Evolutionary conservation across 2,113 vertebrate species (phyloP).

Genomic region (Lamprologus speciosus): DNA sequence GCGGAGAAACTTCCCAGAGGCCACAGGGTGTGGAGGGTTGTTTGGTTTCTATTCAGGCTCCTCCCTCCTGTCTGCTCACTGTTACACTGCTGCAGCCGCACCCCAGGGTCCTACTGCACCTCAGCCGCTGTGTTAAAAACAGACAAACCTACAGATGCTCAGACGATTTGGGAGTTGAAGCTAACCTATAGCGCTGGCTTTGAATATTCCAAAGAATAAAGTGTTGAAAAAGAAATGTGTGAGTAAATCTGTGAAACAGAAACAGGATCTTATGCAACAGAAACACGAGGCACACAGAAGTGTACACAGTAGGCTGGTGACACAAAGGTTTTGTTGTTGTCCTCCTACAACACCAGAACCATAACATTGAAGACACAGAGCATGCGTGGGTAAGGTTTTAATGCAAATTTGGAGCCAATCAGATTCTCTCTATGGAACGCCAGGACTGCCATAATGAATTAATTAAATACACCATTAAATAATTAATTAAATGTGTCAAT

Average conservation of each 20-base stretch:
- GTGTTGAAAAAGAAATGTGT: neutral
- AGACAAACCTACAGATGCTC: neutral
- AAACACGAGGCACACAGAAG: neutral
- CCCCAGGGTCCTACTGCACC: conserved; percentile 67
- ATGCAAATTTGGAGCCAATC: neutral
- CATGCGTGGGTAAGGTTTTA: neutral
- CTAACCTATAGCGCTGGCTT: neutral
- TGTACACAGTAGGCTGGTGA: neutral
- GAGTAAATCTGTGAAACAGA: neutral
- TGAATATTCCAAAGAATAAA: neutral
- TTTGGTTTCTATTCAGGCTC: conserved; percentile 43
- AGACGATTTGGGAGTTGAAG: neutral
- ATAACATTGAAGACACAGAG: neutral
- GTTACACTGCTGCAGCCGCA: neutral
- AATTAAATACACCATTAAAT: too few relatives aligned
- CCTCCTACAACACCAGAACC: neutral
- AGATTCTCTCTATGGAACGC: neutral
- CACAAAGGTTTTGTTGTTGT: neutral
- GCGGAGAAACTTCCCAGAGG: conserved; percentile 50
- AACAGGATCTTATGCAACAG: neutral
- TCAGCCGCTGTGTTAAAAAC: rapidly evolving
- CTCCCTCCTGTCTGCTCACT: conserved; percentile 22
- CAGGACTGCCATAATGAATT: too few relatives aligned
- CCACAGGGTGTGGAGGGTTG: conserved; percentile 64
- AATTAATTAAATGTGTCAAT: too few relatives aligned